Base-by-base conservation (phyloP, 2,888 invertebrate genomes). In the Pterobdella sp. region DNA sequence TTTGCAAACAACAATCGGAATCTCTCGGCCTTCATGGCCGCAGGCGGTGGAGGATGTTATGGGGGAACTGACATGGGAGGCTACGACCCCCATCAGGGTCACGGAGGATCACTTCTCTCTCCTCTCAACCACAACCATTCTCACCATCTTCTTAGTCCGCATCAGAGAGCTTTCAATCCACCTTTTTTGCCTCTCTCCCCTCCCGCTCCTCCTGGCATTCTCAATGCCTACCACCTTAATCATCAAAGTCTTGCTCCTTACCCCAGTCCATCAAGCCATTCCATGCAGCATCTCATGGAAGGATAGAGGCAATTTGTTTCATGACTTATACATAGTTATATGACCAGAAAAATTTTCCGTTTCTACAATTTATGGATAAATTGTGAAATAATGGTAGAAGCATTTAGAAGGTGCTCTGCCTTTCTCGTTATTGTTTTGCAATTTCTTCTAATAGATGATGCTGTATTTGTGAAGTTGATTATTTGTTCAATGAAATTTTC, bases 221-320 rank as follows among this genome's bases (percentile, higher is more conserved):
- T 71, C 18, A 63, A 63, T 14, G 52, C 71, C 35, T 71, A 71
- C 35, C 60, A 71, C 31, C 71, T 71, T 36, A 60, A 52, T 29
- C 69, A 69, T 52, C 69, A 69, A 52, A n/a, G 52, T 26, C 69
- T 69, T 1, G 71, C 35, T 32, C 35, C 34, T 26, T 56, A 56
- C 60, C 60, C 60, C 3, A 22, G 18, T n/a, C 31, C 63, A 34
- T 52, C 56, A 18, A 29, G 52, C 3, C 71, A 71, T 34, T 63
- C 52, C 63, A 42, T 71, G 52, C 71, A 71, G 71, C 71, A 71
- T 36, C 60, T 71, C 63, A 71, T 71, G 71, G 71, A 71, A n/a
- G 71, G 71, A 18, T 69, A 34, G 34, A 42, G 31, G 31, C 10
- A n/a, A n/a, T n/a, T n/a, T n/a, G n/a, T n/a, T n/a, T n/a, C n/a